Evolutionary conservation across 2,113 vertebrate genomes (phyloP), one percentile per base, ranked within the genome.

Genomic region (Gambusia holbrooki): DNA sequence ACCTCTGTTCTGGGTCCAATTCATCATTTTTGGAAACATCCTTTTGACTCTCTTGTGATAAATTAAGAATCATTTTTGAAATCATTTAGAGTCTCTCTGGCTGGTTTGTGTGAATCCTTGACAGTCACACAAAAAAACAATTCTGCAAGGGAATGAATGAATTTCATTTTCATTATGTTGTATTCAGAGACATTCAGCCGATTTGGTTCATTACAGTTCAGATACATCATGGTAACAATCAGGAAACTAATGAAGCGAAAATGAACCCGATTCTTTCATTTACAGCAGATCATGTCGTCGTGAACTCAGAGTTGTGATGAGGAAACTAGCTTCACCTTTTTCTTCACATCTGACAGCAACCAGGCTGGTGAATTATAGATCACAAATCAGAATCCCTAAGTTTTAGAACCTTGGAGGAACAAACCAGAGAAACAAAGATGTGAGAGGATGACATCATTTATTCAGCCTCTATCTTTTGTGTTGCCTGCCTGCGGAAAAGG

Each of bases 351-450:
- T 35, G 8, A 63, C 33, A 25, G 29, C 62, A 22, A 10, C 29
- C 63, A 42, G 63, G 1, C 22, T 8, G 17, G 35, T 74, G 32
- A 74, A 40, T 74, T 67, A 74, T 61, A 63, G 45, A 74, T 60
- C 29, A 66, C 9, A 33, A 37, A 66, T 58, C 30, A 60, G 35
- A 69, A 42, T 62, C 30, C 13, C 15, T 25, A 54, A 60, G 51
- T 37, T 37, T 37, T 37, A 3, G 4, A 19, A 6, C 58, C 48
- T n/a, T 4, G 5, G 17, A 25, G 13, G 22, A 33, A 58, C 48
- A 60, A 35, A 37, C 42, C 1, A 2, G 54, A 25, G 19, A 9
- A 30, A n/a, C 1, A 4, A 66, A 67, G 64, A 74, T 37, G 37
- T 61, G 51, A 37, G 45, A 60, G 51, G 33, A 27, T 58, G 66